These are phyloP conservation scores for Buceros bicornis DNA, from an alignment of 2,797 vertebrate genomes.

Conservation along the genomic window DNA sequence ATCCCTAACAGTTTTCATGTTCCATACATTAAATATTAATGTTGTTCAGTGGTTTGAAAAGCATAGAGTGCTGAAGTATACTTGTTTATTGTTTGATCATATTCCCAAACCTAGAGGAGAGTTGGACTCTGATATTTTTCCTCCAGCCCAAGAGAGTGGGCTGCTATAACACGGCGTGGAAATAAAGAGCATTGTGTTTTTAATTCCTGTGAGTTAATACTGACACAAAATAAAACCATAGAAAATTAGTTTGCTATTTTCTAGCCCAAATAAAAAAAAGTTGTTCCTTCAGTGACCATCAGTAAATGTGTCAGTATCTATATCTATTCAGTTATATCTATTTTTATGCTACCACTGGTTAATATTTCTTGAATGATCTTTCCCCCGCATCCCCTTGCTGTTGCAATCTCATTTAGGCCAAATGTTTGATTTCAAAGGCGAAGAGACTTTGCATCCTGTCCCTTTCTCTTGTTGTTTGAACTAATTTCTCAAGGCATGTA, in stretches of 20 bases:
- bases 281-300: background rate
- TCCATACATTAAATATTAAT: constrained; percentile 10
- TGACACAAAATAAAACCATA: background rate
- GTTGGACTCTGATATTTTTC: background rate
- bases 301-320: background rate
- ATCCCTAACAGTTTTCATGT: background rate
- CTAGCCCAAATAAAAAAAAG: background rate
- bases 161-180: background rate
- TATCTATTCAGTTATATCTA: background rate
- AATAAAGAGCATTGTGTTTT: background rate
- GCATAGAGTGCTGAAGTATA: background rate
- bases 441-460: background rate
- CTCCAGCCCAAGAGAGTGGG: background rate
- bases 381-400: background rate
- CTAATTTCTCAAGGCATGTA: background rate
- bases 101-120: background rate
- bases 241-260: background rate
- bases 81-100: background rate
- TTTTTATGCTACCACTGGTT: background rate
- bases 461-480: background rate
- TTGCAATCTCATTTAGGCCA: background rate
- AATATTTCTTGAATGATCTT: background rate
- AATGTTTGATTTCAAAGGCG: background rate
- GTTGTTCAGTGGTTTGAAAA: background rate
- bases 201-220: background rate